Conservation (phyloP, 35 echinoderm and acorn worm species). For the Ophioderma brevispina region DNA sequence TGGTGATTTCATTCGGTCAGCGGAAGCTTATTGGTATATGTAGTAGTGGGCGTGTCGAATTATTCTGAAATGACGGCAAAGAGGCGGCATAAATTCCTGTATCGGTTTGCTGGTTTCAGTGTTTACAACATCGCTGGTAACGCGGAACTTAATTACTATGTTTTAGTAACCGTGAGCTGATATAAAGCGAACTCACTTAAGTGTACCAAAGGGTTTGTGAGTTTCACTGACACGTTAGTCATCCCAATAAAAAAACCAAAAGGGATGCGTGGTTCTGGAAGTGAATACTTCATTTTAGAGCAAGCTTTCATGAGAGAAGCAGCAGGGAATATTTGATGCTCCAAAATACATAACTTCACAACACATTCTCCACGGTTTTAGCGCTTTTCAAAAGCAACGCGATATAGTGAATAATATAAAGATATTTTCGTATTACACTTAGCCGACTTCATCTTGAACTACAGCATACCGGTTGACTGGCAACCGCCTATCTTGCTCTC, state of each 20-base stretch:
- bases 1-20: too few relatives aligned
- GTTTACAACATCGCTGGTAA: neutral
- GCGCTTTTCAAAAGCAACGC: neutral
- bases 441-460: too few relatives aligned
- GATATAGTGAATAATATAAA: neutral
- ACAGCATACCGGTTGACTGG: too few relatives aligned
- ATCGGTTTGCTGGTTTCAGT: neutral
- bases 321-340: neutral
- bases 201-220: neutral
- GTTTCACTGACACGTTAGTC: neutral
- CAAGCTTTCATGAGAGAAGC: neutral
- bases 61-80: neutral
- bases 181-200: neutral
- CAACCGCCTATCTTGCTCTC: neutral
- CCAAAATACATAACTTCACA: neutral
- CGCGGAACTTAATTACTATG: too few relatives aligned
- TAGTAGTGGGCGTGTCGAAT: neutral
- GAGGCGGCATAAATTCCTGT: neutral
- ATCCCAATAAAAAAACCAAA: neutral
- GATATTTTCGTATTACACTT: neutral
- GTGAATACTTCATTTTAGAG: neutral
- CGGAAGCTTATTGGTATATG: neutral
- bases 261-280: neutral
- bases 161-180: neutral
- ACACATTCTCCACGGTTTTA: neutral